Conservation (phyloP, 2,113 vertebrate genomes). For the Chascanopsetta lugubris region DNA sequence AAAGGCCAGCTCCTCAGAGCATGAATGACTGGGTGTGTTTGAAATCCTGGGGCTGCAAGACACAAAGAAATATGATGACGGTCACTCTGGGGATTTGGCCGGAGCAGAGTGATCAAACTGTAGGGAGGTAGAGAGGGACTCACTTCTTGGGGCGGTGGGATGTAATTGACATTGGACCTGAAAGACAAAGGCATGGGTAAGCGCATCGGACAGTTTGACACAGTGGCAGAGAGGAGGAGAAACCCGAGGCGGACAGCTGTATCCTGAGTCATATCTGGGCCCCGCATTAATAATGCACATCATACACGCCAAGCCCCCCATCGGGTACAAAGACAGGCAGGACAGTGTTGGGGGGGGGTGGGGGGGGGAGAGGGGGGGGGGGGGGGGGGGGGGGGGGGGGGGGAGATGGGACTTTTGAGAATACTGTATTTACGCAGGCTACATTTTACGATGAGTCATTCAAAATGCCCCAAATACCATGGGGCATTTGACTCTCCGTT, state of each 20-base stretch:
- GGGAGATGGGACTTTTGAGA: background rate
- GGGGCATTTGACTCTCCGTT: too few relatives aligned
- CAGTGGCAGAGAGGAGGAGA: conserved; percentile 19
- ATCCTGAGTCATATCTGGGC: conserved; percentile 52
- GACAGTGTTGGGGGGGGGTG: background rate
- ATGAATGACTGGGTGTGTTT: conserved; percentile 98
- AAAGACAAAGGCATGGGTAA: conserved; percentile 49
- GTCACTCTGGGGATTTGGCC: too few relatives aligned
- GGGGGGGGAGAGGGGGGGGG: too few relatives aligned
- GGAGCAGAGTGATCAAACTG: background rate
- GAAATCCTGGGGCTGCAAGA: conserved; percentile 86
- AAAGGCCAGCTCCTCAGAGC: conserved; percentile 83
- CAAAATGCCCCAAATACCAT: too few relatives aligned
- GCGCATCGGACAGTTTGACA: conserved; percentile 42
- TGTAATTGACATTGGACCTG: conserved; percentile 79
- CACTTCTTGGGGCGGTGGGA: conserved; percentile 79
- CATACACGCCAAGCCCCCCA: conserved; percentile 42
- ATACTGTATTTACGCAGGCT: background rate
- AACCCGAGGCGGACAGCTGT: conserved; percentile 46
- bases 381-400: background rate
- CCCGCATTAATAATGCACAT: conserved; percentile 55
- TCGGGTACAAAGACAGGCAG: conserved; percentile 11
- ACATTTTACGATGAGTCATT: too few relatives aligned
- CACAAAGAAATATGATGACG: background rate
- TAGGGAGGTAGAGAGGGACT: conserved; percentile 38